Evolutionary conservation across 2,888 invertebrate species (phyloP).

Genomic region (Xanthia icteritia): DNA sequence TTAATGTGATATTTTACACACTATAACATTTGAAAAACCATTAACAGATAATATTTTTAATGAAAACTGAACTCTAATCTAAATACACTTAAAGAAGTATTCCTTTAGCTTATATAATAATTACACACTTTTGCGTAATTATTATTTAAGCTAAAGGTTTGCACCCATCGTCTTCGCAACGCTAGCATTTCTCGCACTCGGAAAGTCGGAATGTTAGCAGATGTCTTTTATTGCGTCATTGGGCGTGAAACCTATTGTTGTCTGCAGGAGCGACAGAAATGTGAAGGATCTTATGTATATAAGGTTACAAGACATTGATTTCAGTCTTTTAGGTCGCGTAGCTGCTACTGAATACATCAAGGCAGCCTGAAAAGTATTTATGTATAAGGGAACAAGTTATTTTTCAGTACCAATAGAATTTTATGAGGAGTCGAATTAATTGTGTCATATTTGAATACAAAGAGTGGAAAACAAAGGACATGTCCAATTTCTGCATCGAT

Average conservation of each 20-base stretch:
- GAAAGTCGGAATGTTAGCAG: conserved; percentile 39
- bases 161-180: conserved; percentile 3
- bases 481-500: too few relatives aligned
- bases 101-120: too few relatives aligned
- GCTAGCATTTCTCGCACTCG: conserved; percentile 14
- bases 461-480: not conserved
- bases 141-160: conserved; percentile 10
- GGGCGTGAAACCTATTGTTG: conserved; percentile 26
- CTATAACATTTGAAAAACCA: not conserved
- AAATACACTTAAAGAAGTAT: not conserved
- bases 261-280: conserved; percentile 26
- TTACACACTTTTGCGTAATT: not conserved
- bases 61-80: not conserved
- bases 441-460: not conserved
- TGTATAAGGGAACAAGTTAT: not conserved
- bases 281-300: conserved; percentile 24
- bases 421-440: not conserved
- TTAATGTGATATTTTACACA: not conserved
- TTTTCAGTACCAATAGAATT: not conserved
- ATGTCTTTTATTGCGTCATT: conserved; percentile 54
- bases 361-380: not conserved
- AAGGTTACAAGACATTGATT: conserved; percentile 39
- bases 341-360: conserved; percentile 17
- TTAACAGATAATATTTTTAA: not conserved
- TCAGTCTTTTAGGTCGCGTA: conserved; percentile 32